Conservation (phyloP, 1,140 invertebrate species). For the Drosophila auraria region DNA sequence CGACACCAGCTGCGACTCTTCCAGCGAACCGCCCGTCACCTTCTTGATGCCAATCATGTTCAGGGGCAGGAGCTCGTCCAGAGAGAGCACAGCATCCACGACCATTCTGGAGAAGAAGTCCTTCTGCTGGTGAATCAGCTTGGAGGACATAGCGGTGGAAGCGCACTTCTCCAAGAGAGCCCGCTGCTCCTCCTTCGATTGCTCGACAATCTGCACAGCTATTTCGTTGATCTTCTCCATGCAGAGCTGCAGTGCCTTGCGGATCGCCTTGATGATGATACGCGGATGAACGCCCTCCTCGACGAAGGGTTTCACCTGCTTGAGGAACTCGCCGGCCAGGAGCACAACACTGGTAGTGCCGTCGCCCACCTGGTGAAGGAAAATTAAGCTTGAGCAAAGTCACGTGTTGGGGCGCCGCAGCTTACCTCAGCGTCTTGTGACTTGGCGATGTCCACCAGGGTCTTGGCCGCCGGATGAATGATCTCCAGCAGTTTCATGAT, state of each 20-base stretch:
- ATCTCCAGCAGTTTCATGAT: slow-evolving; percentile 99
- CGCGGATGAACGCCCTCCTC: slow-evolving; percentile 99
- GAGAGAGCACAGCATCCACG: slow-evolving; percentile 97
- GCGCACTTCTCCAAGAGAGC: slow-evolving; percentile 97
- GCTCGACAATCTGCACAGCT: slow-evolving; percentile 92
- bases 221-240: slow-evolving; percentile 94
- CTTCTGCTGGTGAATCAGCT: slow-evolving; percentile 97
- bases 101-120: slow-evolving; percentile 99
- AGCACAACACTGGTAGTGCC: slow-evolving; percentile 98
- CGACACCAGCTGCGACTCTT: slow-evolving; percentile 96
- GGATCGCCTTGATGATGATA: slow-evolving; percentile 94
- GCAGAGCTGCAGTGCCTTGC: slow-evolving; percentile 92
- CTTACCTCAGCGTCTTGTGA: slow-evolving; percentile 99
- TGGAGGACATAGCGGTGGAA: slow-evolving; percentile 97
- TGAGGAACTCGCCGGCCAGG: slow-evolving; percentile 97
- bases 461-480: slow-evolving; percentile 98
- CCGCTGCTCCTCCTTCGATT: slow-evolving; percentile 87
- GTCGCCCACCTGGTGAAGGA: slow-evolving; percentile 94
- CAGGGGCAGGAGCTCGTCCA: slow-evolving; percentile 97
- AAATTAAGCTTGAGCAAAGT: slow-evolving; percentile 35
- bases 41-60: slow-evolving; percentile 99
- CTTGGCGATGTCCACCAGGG: slow-evolving; percentile 99
- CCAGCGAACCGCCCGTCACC: slow-evolving; percentile 96
- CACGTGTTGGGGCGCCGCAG: slow-evolving; percentile 34
- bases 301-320: slow-evolving; percentile 97